These are phyloP conservation scores for Oophaga sylvatica DNA, from an alignment of 2,797 vertebrate species.

Conservation along the genomic window DNA sequence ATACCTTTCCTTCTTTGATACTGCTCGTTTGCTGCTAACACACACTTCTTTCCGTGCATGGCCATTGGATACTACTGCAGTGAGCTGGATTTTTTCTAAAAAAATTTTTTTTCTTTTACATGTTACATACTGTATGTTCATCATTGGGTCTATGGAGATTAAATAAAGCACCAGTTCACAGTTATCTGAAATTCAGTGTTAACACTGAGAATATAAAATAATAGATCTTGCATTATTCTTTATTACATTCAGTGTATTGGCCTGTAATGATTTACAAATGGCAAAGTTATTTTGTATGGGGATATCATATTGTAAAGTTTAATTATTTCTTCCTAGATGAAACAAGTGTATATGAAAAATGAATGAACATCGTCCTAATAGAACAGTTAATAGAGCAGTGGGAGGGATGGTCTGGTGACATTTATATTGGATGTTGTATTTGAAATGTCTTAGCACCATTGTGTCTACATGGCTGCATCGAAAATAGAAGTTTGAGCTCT, in stretches of 20 bases:
- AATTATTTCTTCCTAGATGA: slow-evolving; percentile 6
- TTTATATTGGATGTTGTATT: slow-evolving; percentile 20
- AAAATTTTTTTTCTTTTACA: no score
- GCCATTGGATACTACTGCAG: no score
- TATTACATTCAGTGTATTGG: neutral
- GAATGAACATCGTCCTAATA: neutral
- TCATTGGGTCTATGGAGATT: neutral
- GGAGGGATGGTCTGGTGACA: neutral
- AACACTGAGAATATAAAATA: neutral
- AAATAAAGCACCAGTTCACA: neutral
- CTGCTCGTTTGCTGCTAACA: no score
- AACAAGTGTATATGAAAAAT: slow-evolving; percentile 16
- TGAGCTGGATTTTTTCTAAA: no score
- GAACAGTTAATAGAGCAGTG: neutral
- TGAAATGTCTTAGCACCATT: slow-evolving; percentile 26
- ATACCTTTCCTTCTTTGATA: no score
- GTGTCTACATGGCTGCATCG: slow-evolving; percentile 38
- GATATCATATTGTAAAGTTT: neutral
- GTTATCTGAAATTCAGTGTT: neutral
- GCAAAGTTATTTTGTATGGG: neutral
- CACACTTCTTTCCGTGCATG: no score
- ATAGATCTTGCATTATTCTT: neutral
- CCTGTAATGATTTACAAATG: neutral
- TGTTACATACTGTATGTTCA: neutral
- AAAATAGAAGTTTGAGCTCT: slow-evolving; percentile 12